Conservation (phyloP, 1,140 invertebrate species). For the Neodiprion pinetum region DNA sequence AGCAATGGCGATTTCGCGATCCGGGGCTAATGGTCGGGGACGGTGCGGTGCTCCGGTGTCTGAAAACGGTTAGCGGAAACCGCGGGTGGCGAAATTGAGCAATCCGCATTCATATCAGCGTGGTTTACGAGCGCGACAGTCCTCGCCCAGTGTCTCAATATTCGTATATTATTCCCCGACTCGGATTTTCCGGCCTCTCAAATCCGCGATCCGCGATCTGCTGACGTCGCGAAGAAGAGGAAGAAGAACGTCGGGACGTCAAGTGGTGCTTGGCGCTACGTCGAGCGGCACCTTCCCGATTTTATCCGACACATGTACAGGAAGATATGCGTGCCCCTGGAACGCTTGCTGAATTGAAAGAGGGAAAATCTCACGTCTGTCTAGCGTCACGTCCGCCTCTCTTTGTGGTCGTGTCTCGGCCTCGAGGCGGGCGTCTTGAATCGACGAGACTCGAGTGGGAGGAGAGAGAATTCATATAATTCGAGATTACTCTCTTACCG, state of each 20-base stretch:
- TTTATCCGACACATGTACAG: not conserved
- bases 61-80: slow-evolving; percentile 12
- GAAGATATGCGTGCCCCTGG: not conserved
- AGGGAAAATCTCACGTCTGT: not conserved
- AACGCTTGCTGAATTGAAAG: slow-evolving; percentile 1
- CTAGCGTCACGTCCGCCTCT: not conserved
- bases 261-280: not conserved
- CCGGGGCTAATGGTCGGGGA: not conserved
- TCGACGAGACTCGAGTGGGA: too few relatives aligned
- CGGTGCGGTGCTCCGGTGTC: not conserved
- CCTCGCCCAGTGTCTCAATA: slow-evolving; percentile 41
- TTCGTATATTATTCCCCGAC: slow-evolving; percentile 45
- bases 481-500: too few relatives aligned
- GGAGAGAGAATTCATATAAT: too few relatives aligned
- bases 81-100: slow-evolving; percentile 39
- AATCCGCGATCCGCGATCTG: slow-evolving; percentile 1
- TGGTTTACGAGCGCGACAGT: slow-evolving; percentile 42
- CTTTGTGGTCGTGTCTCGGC: too few relatives aligned
- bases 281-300: not conserved
- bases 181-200: not conserved
- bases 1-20: not conserved
- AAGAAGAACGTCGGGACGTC: not conserved
- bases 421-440: too few relatives aligned
- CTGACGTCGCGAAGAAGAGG: not conserved
- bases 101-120: slow-evolving; percentile 48